Evolutionary conservation across 30 jellyfish, hydroid and myxozoan species (phyloP), one percentile per base, ranked within the genome.

Genomic region (Catostylus mosaicus): DNA sequence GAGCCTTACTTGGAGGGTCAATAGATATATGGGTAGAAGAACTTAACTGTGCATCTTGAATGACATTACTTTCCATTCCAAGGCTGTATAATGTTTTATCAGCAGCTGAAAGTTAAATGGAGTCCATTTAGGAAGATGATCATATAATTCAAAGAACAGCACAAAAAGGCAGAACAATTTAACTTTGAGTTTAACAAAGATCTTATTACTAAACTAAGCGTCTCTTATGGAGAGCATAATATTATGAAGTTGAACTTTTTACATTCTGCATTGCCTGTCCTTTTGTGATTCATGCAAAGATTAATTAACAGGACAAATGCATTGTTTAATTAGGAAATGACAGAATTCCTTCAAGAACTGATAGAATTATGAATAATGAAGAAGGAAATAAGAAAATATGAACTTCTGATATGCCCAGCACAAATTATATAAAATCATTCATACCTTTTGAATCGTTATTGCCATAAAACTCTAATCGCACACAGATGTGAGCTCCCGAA

Each of bases 51-150:
- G 66, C n/a, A 45, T 80, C 91, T 30, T 29, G 63, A 3, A 80
- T 64, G 19, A 80, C 83, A 23, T 61, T 61, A 23, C 52, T 63
- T 33, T 80, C 91, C 91, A 80, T 64, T 8, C 91, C 91, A 18
- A 80, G 65, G 4, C 77, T 12, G 62, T 30, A 80, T 14, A 64
- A 23, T 8, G 66, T 26, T 63, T 33, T 63, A 19, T 61, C 84
- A 7, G 77, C 78, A 63, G 79, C 89, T 78, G 54, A 43, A 43
- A 6, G 16, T 6, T 6, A 9, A 43, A n/a, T n/a, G n/a, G n/a
- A n/a, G n/a, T n/a, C n/a, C n/a, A n/a, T n/a, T n/a, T n/a, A n/a
- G n/a, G n/a, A n/a, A n/a, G n/a, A n/a, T n/a, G n/a, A n/a, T n/a
- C n/a, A n/a, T n/a, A n/a, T n/a, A 43, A 43, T 6, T 43, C 54